Evolutionary conservation across 2,797 vertebrate species (phyloP), one percentile per base, ranked within the genome.

Genomic region (Coregonus ussuriensis): DNA sequence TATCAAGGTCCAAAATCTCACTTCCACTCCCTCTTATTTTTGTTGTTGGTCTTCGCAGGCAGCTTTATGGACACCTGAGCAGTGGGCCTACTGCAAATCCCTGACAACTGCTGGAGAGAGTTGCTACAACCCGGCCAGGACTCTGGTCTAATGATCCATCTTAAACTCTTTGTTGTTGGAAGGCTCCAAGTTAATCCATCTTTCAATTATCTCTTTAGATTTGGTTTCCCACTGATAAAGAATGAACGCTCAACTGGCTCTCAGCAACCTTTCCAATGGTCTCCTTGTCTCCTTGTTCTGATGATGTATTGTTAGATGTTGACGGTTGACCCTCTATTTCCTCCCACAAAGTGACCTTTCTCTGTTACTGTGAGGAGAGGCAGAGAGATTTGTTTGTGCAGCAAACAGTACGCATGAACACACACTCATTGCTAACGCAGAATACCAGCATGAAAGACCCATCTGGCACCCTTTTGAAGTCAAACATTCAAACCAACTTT

Each of bases 141-240:
- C 79, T 1, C 29, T 54, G 80, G 83, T 84, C 87, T 83, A 88
- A 87, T 88, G 86, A 84, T 86, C 81, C 79, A 75, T 88, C 85
- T 86, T 84, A 84, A 68, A 47, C 77, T 86, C 81, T 82, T 85
- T 88, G 76, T 88, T 81, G 73, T 72, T 85, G 71, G 75, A 72
- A 84, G 81, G 74, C 70, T 75, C 83, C 74, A 80, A 84, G 79
- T 88, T 79, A 87, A 85, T 87, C 84, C 59, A 83, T 56, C 79
- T 82, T 79, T 88, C 79, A 75, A 71, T 79, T 88, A 67, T 75
- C 76, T 71, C 78, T 90, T 90, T 87, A 82, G 76, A 79, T 88
- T 84, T 81, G 37, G 41, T 81, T 81, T 84, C 2, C 56, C 77
- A 79, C 81, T 86, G 85, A 89, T 87, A 18, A 18, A 81, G 71